Conservation (phyloP, 2,888 invertebrate genomes). For the Pollenia griseotomentosa region DNA sequence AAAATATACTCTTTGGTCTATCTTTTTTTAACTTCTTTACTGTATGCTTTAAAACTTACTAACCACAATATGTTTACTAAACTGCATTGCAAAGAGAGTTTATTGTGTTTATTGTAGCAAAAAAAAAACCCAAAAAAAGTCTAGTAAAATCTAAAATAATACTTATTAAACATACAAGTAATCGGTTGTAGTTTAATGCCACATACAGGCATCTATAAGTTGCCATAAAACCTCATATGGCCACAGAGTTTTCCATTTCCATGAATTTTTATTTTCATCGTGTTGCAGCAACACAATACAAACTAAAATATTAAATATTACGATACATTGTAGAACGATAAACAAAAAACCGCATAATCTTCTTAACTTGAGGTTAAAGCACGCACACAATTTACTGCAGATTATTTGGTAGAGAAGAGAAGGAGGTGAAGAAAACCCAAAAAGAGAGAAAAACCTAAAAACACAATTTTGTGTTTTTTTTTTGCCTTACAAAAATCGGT, state of each 20-base stretch:
- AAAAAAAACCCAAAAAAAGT: background rate
- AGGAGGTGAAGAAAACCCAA: background rate
- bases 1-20: no score
- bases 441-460: background rate
- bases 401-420: background rate
- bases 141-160: conserved; percentile 47
- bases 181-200: conserved; percentile 37
- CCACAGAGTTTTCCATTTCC: conserved; percentile 47
- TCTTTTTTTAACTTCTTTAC: background rate
- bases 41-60: background rate
- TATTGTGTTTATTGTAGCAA: conserved; percentile 9
- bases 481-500: background rate
- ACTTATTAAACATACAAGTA: conserved; percentile 54
- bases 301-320: conserved; percentile 46
- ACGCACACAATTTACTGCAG: conserved; percentile 65
- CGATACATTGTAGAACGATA: conserved; percentile 52
- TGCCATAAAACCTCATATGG: conserved; percentile 54
- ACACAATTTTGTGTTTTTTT: background rate
- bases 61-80: conserved; percentile 67
- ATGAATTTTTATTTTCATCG: conserved; percentile 22
- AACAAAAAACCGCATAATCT: conserved; percentile 72
- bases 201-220: conserved; percentile 25
- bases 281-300: background rate
- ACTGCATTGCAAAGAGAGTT: conserved; percentile 37
- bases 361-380: conserved; percentile 71